These are phyloP conservation scores for Drosophila ogumai DNA, from an alignment of 1,140 invertebrate genomes.

Conservation along the genomic window DNA sequence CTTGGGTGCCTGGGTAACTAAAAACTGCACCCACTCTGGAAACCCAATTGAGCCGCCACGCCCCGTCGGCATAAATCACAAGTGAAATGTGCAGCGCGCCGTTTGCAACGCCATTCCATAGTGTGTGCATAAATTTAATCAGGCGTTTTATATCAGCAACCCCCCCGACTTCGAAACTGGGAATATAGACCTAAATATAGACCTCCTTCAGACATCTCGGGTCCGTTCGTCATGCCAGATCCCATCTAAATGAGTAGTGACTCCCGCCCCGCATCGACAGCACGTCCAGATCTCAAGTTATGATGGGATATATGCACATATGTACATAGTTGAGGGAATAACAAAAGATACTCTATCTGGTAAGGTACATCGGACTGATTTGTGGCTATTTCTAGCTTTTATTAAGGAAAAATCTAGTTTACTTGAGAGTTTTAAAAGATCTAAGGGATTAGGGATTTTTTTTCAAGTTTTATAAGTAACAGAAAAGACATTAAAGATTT, in stretches of 20 bases:
- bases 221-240: conserved; percentile 46
- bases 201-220: conserved; percentile 14
- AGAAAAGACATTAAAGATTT: not conserved
- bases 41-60: conserved; percentile 36
- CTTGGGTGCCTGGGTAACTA: conserved; percentile 1
- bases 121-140: conserved; percentile 72
- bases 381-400: not conserved
- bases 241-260: conserved; percentile 24
- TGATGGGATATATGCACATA: conserved; percentile 33
- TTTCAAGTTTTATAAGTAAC: not conserved
- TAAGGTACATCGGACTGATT: not conserved
- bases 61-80: conserved; percentile 70
- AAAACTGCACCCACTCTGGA: conserved; percentile 36
- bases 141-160: conserved; percentile 53
- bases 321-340: conserved; percentile 8
- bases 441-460: not conserved
- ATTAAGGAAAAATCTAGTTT: not conserved
- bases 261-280: conserved; percentile 37
- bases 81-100: conserved; percentile 61
- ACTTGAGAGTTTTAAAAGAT: not conserved
- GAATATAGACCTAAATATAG: conserved; percentile 51
- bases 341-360: conserved; percentile 11
- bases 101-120: conserved; percentile 39
- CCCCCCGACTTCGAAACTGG: conserved; percentile 24
- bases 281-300: conserved; percentile 39